Evolutionary conservation across 2,797 vertebrate genomes (phyloP), one percentile per base, ranked within the genome.

Genomic region (Meriones psammophilus): DNA sequence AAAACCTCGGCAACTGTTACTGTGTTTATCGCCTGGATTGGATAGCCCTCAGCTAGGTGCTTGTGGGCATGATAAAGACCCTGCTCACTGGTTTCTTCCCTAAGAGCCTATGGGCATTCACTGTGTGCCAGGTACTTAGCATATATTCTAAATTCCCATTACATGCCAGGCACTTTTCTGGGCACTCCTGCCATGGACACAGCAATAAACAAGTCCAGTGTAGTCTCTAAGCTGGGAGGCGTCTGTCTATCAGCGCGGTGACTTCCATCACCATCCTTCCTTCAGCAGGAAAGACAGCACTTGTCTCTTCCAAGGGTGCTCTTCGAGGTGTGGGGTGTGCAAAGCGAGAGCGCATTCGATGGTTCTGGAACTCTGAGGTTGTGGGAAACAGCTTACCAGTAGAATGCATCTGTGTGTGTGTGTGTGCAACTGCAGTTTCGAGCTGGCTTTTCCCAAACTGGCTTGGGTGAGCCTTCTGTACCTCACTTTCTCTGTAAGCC

Each of bases 351-450:
- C 39, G 30, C 39, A 69, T 36, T 56, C 28, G 7, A 50, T 92
- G 84, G 26, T 71, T 89, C 73, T 39, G 86, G 58, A 73, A 60
- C 87, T 94, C 77, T 28, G 74, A 77, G n/a, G 71, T 78, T 54
- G 64, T 68, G 46, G 15, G 71, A 66, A 87, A 76, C 54, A 6
- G 69, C 10, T 92, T 50, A 54, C n/a, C 79, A 33, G 54, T 10
- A 9, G 56, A n/a, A n/a, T n/a, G n/a, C n/a, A n/a, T n/a, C n/a
- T n/a, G n/a, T n/a, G n/a, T n/a, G n/a, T n/a, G n/a, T n/a, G n/a
- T n/a, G n/a, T 64, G 42, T 58, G 73, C 76, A 89, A 64, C 42
- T n/a, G n/a, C n/a, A n/a, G n/a, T n/a, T n/a, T n/a, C n/a, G n/a
- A n/a, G n/a, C n/a, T n/a, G n/a, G n/a, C n/a, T n/a, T n/a, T n/a